Percentiles rank a stretch among this genome's conserved stretches.
Conservation (phyloP, 2,113 vertebrate genomes). For the Sakesphorus luctuosus region DNA sequence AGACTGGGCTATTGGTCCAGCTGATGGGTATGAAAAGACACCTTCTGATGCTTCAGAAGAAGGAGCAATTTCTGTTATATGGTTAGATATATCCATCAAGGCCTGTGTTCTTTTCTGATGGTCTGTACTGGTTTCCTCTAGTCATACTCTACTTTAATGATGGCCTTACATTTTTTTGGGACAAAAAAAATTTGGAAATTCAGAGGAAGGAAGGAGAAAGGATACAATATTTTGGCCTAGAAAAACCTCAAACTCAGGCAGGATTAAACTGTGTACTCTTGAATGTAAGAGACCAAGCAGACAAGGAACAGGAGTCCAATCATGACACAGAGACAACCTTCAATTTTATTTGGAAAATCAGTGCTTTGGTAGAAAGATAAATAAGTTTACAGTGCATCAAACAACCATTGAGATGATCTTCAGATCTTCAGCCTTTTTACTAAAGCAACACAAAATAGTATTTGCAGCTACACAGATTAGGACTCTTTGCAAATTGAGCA, state of each 20-base stretch:
- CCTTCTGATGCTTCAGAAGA: not conserved
- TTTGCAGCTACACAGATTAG: not conserved
- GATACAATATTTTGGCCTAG: not conserved
- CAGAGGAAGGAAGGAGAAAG: not conserved
- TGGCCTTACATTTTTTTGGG: not conserved
- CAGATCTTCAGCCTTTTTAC: not conserved
- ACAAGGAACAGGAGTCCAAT: not conserved
- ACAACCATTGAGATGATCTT: not conserved
- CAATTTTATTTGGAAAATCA: not conserved
- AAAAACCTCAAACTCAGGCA: fast-evolving
- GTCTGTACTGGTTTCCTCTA: not conserved
- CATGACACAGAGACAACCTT: not conserved
- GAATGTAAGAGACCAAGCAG: not conserved
- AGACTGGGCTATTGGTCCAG: not conserved
- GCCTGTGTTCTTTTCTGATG: not conserved
- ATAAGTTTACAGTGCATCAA: not conserved
- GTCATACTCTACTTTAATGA: not conserved
- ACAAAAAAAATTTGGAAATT: not conserved
- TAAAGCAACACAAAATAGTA: not conserved
- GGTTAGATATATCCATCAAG: not conserved
- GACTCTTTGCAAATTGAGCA: not conserved
- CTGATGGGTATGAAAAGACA: not conserved
- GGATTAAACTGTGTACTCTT: not conserved
- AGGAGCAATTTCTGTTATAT: not conserved
- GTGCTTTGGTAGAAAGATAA: not conserved